Percentiles rank a stretch among this genome's conserved stretches.
Conservation (phyloP, 2,797 vertebrate species). For the Oreochromis mossambicus region DNA sequence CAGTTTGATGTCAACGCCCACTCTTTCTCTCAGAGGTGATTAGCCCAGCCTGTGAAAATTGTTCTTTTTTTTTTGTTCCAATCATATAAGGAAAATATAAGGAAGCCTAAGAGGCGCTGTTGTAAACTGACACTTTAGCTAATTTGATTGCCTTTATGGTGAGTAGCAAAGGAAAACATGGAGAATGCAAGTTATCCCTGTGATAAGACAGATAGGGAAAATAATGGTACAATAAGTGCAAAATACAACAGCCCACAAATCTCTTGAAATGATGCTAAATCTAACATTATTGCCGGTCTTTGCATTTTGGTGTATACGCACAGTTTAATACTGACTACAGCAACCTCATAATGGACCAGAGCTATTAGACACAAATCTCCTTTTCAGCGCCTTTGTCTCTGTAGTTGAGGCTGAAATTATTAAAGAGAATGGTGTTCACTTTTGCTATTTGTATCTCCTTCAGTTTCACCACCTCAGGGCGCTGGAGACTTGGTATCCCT, state of each 20-base stretch:
- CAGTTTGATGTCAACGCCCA: conserved; percentile 74
- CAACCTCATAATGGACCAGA: conserved; percentile 1
- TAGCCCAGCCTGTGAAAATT: conserved; percentile 58
- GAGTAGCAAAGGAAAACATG: conserved; percentile 18
- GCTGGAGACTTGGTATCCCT: conserved; percentile 62
- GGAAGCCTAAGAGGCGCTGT: conserved; percentile 32
- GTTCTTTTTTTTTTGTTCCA: conserved; percentile 57
- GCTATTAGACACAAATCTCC: conserved; percentile 29
- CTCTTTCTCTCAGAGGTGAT: conserved; percentile 69
- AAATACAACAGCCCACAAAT: neutral
- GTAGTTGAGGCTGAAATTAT: conserved; percentile 42
- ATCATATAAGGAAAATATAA: conserved; percentile 65
- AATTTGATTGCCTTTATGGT: conserved; percentile 45
- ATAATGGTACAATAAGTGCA: neutral
- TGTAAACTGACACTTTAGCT: conserved; percentile 57
- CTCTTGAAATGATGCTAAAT: neutral
- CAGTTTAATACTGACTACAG: conserved; percentile 8
- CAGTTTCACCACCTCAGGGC: conserved; percentile 63
- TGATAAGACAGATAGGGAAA: neutral
- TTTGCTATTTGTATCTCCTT: conserved; percentile 68
- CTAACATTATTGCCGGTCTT: neutral
- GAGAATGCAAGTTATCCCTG: neutral
- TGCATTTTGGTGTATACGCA: neutral
- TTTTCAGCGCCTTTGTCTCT: conserved; percentile 35
- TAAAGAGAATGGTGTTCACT: conserved; percentile 42